These are phyloP conservation scores for Prionace glauca DNA, from an alignment of 2,797 vertebrate genomes.

Conservation along the genomic window DNA sequence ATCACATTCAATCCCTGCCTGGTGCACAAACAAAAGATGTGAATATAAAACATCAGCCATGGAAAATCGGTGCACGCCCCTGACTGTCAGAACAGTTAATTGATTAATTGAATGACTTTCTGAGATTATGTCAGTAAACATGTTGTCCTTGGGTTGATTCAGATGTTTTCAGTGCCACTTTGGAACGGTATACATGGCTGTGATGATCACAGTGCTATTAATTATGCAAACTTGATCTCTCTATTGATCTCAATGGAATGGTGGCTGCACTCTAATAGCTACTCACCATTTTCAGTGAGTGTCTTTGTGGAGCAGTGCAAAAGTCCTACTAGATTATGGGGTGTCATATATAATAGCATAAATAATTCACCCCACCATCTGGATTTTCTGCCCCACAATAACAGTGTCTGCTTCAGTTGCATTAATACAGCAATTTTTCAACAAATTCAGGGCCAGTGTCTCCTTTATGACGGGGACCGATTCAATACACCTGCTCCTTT, in stretches of 20 bases:
- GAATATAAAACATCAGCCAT: neutral
- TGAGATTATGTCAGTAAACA: neutral
- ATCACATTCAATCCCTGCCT: neutral
- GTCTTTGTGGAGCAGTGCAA: neutral
- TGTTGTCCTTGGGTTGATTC: neutral
- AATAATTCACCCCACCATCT: neutral
- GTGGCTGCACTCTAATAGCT: neutral
- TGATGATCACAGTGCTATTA: neutral
- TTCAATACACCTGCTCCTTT: neutral
- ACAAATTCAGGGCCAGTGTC: neutral
- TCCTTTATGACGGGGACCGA: neutral
- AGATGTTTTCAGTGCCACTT: neutral
- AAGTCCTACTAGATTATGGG: neutral
- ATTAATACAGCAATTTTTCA: neutral
- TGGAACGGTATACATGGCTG: neutral
- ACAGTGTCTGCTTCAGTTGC: neutral
- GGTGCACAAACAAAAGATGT: neutral
- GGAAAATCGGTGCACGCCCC: neutral
- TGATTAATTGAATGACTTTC: neutral
- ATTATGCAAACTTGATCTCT: neutral
- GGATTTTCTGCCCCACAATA: neutral
- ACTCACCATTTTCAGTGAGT: neutral
- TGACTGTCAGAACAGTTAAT: neutral
- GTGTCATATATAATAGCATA: neutral
- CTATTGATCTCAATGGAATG: neutral